Evolutionary conservation across 2,888 invertebrate genomes (phyloP), one percentile per base, ranked within the genome.

Genomic region (Laspeyria flexula): DNA sequence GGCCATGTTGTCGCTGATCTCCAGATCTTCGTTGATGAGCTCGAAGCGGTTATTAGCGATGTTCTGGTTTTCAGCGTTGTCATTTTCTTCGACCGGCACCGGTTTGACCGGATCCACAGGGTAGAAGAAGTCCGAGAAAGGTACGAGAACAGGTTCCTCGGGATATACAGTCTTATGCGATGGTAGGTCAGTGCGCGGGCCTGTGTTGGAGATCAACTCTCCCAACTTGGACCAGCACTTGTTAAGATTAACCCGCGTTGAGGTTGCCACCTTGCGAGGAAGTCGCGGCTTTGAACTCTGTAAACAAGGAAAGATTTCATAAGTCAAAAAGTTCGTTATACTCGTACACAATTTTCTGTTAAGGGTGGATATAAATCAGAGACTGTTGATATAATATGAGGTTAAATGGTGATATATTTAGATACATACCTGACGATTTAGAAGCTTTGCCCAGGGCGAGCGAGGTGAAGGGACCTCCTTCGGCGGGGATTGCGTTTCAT

Each of bases 151-250:
- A 52, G 90, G 90, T 75, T 90, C 90, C 65, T 89, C 90, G 60
- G 82, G 71, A 69, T 86, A 85, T 61, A 81, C 88, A 87, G 89
- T 88, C 86, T 90, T 90, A 69, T 86, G 83, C 75, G 87, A 88
- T 85, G 89, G 89, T 79, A 91, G 88, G 83, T 90, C 86, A 79
- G 86, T 67, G 73, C 85, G 86, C 1, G 90, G 85, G 51, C 85
- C 79, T 25, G 88, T 73, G 64, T 92, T 88, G 66, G 93, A 89
- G 77, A 94, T 90, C 62, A 93, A 81, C 56, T 92, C 92, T 69
- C 94, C 94, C 60, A 95, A 93, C 77, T 93, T 93, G 60, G 93
- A 91, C 95, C 95, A 95, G 81, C 94, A 94, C 80, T 93, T 91
- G 84, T 95, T 95, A 60, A 95, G 88, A 79, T 95, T 95, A 77